A percentile compares a stretch with the other conserved stretches of the same genome.
phyloP scores from a whole-genome alignment of 2,797 vertebrate species.

The Ctenosaura bakeri region DNA sequence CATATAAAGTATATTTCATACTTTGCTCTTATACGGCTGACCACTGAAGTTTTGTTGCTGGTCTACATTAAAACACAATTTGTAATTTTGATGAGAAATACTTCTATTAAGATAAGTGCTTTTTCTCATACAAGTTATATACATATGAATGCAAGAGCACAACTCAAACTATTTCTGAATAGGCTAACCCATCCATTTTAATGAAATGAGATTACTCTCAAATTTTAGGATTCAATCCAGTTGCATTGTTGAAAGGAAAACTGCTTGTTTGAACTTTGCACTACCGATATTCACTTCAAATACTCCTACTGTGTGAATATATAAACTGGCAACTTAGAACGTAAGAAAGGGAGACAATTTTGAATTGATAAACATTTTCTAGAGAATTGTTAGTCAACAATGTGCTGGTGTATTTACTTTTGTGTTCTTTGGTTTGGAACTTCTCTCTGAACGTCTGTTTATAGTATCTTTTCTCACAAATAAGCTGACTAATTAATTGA shows the following conservation, averaged over 20 bases:
- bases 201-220: conserved; percentile 61
- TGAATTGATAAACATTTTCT: conserved; percentile 34
- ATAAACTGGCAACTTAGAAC: conserved; percentile 37
- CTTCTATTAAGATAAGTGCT: neutral
- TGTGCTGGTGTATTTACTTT: conserved; percentile 23
- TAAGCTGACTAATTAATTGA: conserved; percentile 73
- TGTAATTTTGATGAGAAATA: neutral
- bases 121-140: neutral
- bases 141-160: neutral
- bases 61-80: neutral
- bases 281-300: conserved; percentile 52
- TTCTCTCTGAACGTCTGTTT: conserved; percentile 45
- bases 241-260: conserved; percentile 50
- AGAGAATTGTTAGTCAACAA: conserved; percentile 29
- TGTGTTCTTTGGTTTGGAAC: neutral
- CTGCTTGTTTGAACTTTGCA: conserved; percentile 46
- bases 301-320: conserved; percentile 43
- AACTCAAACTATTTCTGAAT: neutral
- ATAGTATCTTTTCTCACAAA: conserved; percentile 50
- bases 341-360: conserved; percentile 47
- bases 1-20: neutral
- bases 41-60: neutral
- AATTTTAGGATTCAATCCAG: conserved; percentile 40
- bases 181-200: neutral
- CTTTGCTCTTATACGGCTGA: neutral